Percentiles rank a stretch among this genome's conserved stretches.
Evolutionary conservation across 2,888 invertebrate genomes (phyloP).

Genomic region (Hydrotaea cyrtoneurina): DNA sequence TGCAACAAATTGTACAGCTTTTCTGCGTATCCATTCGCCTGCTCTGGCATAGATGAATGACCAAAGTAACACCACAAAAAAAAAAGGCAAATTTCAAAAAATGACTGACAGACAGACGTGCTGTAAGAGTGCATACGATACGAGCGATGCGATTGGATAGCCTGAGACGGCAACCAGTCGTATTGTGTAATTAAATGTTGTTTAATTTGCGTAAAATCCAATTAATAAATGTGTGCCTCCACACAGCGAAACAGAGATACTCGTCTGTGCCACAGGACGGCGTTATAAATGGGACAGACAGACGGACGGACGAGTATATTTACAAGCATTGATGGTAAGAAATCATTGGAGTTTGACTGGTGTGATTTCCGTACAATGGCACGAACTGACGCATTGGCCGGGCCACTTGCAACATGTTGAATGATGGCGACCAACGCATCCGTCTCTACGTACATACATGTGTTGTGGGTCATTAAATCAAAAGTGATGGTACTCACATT

Average conservation of each 20-base stretch:
- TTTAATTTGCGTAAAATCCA: constrained; percentile 75
- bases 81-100: constrained; percentile 10
- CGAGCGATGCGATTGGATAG: background rate
- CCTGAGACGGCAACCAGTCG: background rate
- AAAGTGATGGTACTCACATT: constrained; percentile 53
- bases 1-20: constrained; percentile 17
- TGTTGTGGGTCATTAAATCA: constrained; percentile 21
- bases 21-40: background rate
- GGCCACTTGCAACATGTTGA: background rate
- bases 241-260: background rate
- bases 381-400: background rate
- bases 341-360: constrained; percentile 12
- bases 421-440: background rate
- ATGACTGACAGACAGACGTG: background rate
- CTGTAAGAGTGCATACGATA: background rate
- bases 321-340: constrained; percentile 5
- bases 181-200: constrained; percentile 69
- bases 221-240: constrained; percentile 71
- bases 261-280: background rate
- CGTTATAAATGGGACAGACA: background rate
- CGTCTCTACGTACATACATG: background rate
- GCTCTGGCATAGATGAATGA: background rate
- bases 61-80: constrained; percentile 14
- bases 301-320: background rate
- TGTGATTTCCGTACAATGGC: constrained; percentile 5